phyloP scores from a whole-genome alignment of 2,888 invertebrate genomes.

The Harpalus rubripes region DNA sequence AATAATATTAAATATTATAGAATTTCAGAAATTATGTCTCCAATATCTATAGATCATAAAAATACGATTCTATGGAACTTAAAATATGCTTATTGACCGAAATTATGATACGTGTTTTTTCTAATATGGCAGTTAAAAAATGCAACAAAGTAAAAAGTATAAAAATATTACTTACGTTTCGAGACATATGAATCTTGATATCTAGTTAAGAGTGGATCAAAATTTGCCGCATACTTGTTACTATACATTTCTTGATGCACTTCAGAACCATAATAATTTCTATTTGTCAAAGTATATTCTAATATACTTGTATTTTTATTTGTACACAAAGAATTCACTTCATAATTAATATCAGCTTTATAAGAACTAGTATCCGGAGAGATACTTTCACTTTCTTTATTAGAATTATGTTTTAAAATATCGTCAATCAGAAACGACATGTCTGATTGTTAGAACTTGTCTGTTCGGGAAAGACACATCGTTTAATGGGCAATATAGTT shows the following conservation, averaged over 20 bases:
- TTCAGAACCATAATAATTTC: conserved; percentile 65
- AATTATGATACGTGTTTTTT: too few relatives aligned
- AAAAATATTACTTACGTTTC: conserved; percentile 69
- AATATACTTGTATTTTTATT: conserved; percentile 69
- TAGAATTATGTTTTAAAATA: conserved; percentile 71
- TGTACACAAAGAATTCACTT: conserved; percentile 46
- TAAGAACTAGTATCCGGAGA: conserved; percentile 42
- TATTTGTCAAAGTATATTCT: conserved; percentile 71
- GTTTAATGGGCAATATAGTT: conserved; percentile 72
- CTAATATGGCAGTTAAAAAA: background rate
- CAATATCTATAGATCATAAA: too few relatives aligned
- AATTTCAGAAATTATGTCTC: too few relatives aligned
- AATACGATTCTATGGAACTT: too few relatives aligned
- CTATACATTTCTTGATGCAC: conserved; percentile 65
- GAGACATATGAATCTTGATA: conserved; percentile 68
- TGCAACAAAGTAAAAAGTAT: background rate
- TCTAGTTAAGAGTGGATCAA: conserved; percentile 55
- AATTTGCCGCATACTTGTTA: conserved; percentile 33
- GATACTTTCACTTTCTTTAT: conserved; percentile 45
- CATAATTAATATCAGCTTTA: conserved; percentile 53
- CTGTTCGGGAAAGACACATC: conserved; percentile 24
- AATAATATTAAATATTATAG: too few relatives aligned
- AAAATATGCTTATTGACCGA: too few relatives aligned
- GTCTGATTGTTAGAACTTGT: conserved; percentile 40
- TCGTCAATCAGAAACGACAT: conserved; percentile 74